phyloP scores from a whole-genome alignment of 2,113 vertebrate genomes.

The Ellobius talpinus region DNA sequence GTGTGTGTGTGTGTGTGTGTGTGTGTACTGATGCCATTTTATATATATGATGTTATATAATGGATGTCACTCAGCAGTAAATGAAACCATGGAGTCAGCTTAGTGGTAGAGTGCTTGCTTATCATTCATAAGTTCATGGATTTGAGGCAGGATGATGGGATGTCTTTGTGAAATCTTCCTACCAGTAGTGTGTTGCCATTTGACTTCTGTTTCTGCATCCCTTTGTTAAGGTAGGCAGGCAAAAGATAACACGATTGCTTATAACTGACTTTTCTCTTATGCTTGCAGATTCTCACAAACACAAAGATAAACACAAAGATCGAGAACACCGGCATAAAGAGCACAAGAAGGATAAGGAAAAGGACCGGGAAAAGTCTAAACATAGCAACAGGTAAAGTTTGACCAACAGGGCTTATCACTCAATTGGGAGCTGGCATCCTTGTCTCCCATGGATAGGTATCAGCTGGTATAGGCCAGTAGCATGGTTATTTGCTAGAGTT shows the following conservation, averaged over 20 bases:
- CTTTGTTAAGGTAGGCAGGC: conserved; percentile 26
- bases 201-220: conserved; percentile 38
- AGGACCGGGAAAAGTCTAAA: conserved; percentile 94
- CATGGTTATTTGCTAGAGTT: not conserved
- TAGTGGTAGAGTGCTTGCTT: not conserved
- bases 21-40: no score
- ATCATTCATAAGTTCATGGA: not conserved
- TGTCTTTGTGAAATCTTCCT: conserved; percentile 42
- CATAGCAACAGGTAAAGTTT: conserved; percentile 94
- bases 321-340: conserved; percentile 98
- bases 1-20: no score
- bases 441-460: not conserved
- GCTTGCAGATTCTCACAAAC: conserved; percentile 95
- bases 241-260: conserved; percentile 61
- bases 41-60: not conserved
- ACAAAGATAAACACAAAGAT: conserved; percentile 98
- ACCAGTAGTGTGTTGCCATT: conserved; percentile 24
- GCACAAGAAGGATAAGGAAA: conserved; percentile 97
- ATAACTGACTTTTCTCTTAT: conserved; percentile 78
- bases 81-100: not conserved
- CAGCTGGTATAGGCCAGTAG: not conserved
- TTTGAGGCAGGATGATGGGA: not conserved
- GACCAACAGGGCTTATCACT: conserved; percentile 16
- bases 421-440: not conserved
- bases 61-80: conserved; percentile 7